Percentiles rank a stretch among this genome's conserved stretches.
phyloP scores from a whole-genome alignment of 2,888 invertebrate genomes.

The Eristalis pertinax region DNA sequence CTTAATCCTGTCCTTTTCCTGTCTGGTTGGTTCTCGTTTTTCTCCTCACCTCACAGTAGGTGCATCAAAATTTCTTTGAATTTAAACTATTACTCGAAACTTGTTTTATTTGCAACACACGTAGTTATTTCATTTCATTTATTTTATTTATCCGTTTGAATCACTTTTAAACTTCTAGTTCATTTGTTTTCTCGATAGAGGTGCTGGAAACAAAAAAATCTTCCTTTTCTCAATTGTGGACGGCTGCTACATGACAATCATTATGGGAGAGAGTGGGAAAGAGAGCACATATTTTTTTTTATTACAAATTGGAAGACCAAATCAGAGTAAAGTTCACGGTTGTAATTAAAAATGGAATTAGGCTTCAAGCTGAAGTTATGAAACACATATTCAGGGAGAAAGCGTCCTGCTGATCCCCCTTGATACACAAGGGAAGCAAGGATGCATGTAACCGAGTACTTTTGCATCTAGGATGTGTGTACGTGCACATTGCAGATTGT shows the following conservation, averaged over 20 bases:
- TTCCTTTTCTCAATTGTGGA: constrained; percentile 30
- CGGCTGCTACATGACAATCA: constrained; percentile 37
- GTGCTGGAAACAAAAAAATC: constrained; percentile 14
- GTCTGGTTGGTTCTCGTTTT: constrained; percentile 5
- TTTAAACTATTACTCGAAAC: neutral
- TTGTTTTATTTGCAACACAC: neutral
- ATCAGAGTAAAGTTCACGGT: constrained; percentile 45
- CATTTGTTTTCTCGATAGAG: constrained; percentile 10
- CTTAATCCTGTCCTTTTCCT: constrained; percentile 9
- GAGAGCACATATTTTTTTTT: constrained; percentile 18
- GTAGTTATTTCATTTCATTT: constrained; percentile 30
- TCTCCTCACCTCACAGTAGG: constrained; percentile 14
- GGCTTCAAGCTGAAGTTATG: constrained; percentile 62
- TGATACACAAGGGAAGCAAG: constrained; percentile 10
- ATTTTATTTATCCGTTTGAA: constrained; percentile 7
- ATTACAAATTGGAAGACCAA: constrained; percentile 19
- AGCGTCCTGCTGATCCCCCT: constrained; percentile 28
- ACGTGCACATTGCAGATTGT: constrained; percentile 65
- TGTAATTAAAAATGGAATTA: constrained; percentile 49
- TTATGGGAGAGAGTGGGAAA: neutral
- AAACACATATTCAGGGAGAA: constrained; percentile 46
- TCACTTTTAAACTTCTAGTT: constrained; percentile 24
- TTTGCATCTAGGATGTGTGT: constrained; percentile 56
- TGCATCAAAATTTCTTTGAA: constrained; percentile 31
- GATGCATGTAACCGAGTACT: constrained; percentile 29